Base-by-base conservation (phyloP, 92 coral and sea anemone species). In the Parazoanthus swiftii region DNA sequence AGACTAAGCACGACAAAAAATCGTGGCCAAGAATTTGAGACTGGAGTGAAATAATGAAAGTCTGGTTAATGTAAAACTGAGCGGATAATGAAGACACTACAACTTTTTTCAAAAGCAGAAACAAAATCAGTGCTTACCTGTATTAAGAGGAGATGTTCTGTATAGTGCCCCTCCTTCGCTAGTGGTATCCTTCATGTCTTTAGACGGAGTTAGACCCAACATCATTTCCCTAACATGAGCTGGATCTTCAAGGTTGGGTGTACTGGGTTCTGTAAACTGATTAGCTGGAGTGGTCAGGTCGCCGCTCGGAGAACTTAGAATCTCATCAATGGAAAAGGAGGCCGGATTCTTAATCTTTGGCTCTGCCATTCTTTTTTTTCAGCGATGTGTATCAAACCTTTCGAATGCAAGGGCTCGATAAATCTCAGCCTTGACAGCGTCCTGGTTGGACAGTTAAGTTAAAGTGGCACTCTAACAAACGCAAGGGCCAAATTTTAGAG, bases 321-420 rank as follows among this genome's bases (percentile, higher is more conserved):
- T 95, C 26, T 92, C 98, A 23, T 93, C 98, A 86, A 95, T 95
- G n/a, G 98, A 95, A 89, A 95, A 95, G 50, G 96, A 88, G 29
- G 89, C 87, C 15, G 77, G 79, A 37, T 25, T 33, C 87, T 84
- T 84, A 38, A 29, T 84, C 77, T 84, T 84, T 18, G 68, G 36
- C 46, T 84, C 87, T n/a, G 87, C 75, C 87, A 84, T 84, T 71
- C 87, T 29, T 71, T 21, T 21, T 72, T 25, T 46, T 5, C 39
- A 84, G n/a, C 46, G 13, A 46, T 39, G 80, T 76, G 79, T 71
- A 37, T 71, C 33, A 36, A 84, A 29, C 79, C 77, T 83, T 83
- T 83, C 78, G 43, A 65, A 37, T 82, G 76, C 86, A 63, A 82
- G 74, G 51, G 86, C 79, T 84, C 67, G 79, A 84, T 83, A 70